Percentiles rank a stretch among this genome's conserved stretches.
Conservation (phyloP, 2,888 invertebrate species). For the Apamea monoglypha region DNA sequence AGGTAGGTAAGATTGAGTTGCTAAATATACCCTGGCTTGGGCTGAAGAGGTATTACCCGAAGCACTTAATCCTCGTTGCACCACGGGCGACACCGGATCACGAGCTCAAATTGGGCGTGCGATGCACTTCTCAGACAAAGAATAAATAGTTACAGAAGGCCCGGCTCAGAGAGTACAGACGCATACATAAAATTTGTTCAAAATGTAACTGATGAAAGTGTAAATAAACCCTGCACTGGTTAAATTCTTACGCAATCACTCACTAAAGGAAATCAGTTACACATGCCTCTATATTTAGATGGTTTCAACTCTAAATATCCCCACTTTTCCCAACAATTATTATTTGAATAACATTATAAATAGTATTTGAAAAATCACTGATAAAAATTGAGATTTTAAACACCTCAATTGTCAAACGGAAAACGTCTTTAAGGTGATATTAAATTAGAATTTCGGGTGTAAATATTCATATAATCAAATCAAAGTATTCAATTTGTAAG, state of each 20-base stretch:
- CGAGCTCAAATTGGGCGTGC: slow-evolving; percentile 58
- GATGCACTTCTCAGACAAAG: slow-evolving; percentile 47
- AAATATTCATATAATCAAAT: not conserved
- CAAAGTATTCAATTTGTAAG: not conserved
- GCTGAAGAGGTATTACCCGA: slow-evolving; percentile 16
- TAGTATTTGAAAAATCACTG: not conserved
- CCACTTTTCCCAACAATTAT: not conserved
- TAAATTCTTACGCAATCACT: not conserved
- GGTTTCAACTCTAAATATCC: not conserved
- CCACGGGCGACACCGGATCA: slow-evolving; percentile 37
- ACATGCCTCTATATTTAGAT: not conserved
- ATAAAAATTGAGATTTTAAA: not conserved
- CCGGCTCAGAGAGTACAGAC: not conserved
- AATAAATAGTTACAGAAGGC: slow-evolving; percentile 4
- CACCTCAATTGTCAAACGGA: not conserved
- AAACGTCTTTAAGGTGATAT: not conserved
- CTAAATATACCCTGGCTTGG: slow-evolving; percentile 33
- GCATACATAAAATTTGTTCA: not conserved
- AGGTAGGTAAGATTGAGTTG: slow-evolving; percentile 15
- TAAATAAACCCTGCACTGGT: not conserved
- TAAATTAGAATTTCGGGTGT: not conserved
- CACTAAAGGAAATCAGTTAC: not conserved
- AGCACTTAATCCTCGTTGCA: slow-evolving; percentile 37
- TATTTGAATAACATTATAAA: not conserved
- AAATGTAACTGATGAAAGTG: not conserved